Evolutionary conservation across 2,797 vertebrate species (phyloP).

Genomic region (Selene dorsalis): DNA sequence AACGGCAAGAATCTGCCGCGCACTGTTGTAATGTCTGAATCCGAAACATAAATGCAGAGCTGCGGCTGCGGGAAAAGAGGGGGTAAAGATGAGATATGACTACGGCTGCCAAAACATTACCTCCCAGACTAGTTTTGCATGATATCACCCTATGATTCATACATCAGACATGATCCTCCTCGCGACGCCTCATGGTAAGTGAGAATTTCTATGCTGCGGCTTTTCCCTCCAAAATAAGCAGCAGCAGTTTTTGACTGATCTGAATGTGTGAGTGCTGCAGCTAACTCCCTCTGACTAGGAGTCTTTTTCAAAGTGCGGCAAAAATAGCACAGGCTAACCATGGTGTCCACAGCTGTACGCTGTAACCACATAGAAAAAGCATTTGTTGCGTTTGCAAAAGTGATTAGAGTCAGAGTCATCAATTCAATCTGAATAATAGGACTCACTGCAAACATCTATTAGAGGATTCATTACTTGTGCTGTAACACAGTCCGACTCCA

Average conservation of each 20-base stretch:
- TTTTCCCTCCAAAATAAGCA: background rate
- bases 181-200: background rate
- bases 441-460: background rate
- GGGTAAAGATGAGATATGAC: slow-evolving; percentile 34
- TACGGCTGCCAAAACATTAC: slow-evolving; percentile 23
- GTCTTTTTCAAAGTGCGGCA: background rate
- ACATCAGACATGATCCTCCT: slow-evolving; percentile 43
- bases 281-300: background rate
- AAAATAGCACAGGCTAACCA: background rate
- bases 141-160: slow-evolving; percentile 49
- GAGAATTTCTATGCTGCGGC: background rate
- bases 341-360: background rate
- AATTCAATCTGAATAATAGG: background rate
- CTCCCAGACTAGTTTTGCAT: slow-evolving; percentile 19
- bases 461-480: background rate
- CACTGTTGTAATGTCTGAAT: slow-evolving; percentile 1
- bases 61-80: slow-evolving; percentile 13
- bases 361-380: background rate
- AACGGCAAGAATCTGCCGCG: background rate
- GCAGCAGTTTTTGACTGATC: background rate
- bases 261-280: background rate
- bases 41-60: slow-evolving; percentile 1
- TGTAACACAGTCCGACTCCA: background rate
- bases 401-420: background rate
- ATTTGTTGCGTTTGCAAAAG: background rate